A percentile compares a stretch with the other conserved stretches of the same genome.
Evolutionary conservation across 2,888 invertebrate species (phyloP).

Genomic region (Diadromus collaris): DNA sequence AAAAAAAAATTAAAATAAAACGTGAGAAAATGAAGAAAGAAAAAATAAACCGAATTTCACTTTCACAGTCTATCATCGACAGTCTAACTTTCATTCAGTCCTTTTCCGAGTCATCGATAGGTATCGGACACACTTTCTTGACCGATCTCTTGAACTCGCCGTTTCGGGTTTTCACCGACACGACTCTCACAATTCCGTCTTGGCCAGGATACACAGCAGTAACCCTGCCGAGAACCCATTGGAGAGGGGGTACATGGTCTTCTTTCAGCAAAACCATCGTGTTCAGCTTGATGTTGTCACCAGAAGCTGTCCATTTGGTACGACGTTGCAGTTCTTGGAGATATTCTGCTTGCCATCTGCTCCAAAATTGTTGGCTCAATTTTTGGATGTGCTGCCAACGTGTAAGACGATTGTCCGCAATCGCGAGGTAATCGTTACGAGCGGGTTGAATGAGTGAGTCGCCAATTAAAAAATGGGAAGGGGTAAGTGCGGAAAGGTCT

Average conservation of each 20-base stretch:
- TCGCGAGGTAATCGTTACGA: constrained; percentile 51
- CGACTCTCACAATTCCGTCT: constrained; percentile 58
- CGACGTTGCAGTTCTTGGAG: constrained; percentile 45
- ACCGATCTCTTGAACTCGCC: not conserved
- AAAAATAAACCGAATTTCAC: not conserved
- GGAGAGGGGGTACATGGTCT: constrained; percentile 43
- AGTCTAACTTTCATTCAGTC: not conserved
- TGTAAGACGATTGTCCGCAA: constrained; percentile 38
- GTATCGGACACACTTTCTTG: no score
- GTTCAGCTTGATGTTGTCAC: constrained; percentile 46
- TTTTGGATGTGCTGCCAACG: constrained; percentile 62
- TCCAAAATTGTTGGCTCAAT: constrained; percentile 51
- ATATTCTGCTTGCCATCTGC: constrained; percentile 39
- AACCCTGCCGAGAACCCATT: constrained; percentile 60
- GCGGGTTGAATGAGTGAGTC: constrained; percentile 50
- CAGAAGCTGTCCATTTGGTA: constrained; percentile 35
- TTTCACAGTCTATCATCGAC: not conserved
- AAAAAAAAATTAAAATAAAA: no score
- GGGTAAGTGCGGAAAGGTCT: constrained; percentile 65
- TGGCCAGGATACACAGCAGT: constrained; percentile 53
- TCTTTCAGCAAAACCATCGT: constrained; percentile 59
- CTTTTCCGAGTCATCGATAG: not conserved
- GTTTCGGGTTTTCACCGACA: constrained; percentile 52
- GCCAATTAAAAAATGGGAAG: constrained; percentile 70
- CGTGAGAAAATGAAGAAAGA: no score